Conservation (phyloP, 2,113 vertebrate species). For the Geothlypis trichas region DNA sequence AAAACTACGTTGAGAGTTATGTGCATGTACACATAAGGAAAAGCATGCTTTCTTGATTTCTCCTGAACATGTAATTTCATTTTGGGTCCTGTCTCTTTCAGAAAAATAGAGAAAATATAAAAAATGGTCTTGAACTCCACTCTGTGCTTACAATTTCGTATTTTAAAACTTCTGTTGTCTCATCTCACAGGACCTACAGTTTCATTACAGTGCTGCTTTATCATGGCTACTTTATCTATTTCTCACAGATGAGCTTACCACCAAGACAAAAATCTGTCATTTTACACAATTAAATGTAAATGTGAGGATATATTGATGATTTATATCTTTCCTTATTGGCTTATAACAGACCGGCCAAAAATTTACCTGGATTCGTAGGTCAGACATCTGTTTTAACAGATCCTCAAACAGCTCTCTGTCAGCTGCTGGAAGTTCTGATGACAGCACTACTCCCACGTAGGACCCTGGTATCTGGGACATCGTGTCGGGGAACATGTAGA, state of each 20-base stretch:
- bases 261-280: background rate
- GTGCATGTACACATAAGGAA: background rate
- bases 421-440: conserved; percentile 86
- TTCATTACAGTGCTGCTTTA: background rate
- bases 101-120: background rate
- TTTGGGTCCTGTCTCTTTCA: background rate
- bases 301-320: background rate
- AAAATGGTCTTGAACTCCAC: background rate
- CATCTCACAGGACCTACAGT: background rate
- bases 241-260: background rate
- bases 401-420: conserved; percentile 88
- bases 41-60: background rate
- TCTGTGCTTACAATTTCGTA: background rate
- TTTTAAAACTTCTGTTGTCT: background rate
- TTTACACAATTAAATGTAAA: background rate
- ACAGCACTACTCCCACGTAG: conserved; percentile 93
- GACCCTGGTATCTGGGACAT: conserved; percentile 88
- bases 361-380: conserved; percentile 90
- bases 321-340: background rate
- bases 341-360: background rate
- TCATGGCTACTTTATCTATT: background rate
- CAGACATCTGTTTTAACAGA: conserved; percentile 90
- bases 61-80: background rate
- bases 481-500: conserved; percentile 96
- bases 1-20: background rate